Evolutionary conservation across 2,888 invertebrate genomes (phyloP), one percentile per base, ranked within the genome.

Genomic region (Teleiodes luculella): DNA sequence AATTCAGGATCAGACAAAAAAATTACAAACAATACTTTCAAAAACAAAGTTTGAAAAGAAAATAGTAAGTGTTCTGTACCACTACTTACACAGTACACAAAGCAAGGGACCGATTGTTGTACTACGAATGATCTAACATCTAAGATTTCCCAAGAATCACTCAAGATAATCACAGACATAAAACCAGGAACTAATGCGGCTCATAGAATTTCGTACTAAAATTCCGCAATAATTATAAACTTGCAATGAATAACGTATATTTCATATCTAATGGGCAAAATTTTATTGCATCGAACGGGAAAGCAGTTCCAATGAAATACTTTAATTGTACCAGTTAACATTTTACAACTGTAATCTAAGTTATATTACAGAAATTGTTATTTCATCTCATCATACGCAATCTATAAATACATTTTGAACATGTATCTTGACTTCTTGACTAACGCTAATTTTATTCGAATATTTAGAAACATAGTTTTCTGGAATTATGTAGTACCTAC

Each of bases 221-320:
- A 60, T 59, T 62, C 62, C 53, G 57, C 64, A 60, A 63, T 59
- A 64, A 60, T 61, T 62, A 57, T 68, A 65, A 66, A 66, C 45
- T 52, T 57, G 59, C 60, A 33, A 49, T 49, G 37, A 63, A 66
- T 59, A 57, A 59, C 62, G 59, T 65, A 65, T 62, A 66, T 56
- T 65, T 58, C 39, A 39, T 46, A 33, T 52, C 65, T 68, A 75
- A 72, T 67, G 64, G 63, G 55, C 58, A 63, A 54, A n/a, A 48
- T 67, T 75, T 76, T 74, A 76, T 69, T 71, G 66, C 65, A 68
- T 64, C 59, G 55, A 66, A 68, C 63, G 62, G 60, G 58, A 60
- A 59, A 62, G 59, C 63, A 60, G 35, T 56, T 57, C 59, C 55
- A 56, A 36, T 60, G 56, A 61, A 64, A 53, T 60, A 64, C 62